These are phyloP conservation scores for Lycia hirtaria DNA, from an alignment of 2,888 invertebrate species.

Conservation along the genomic window DNA sequence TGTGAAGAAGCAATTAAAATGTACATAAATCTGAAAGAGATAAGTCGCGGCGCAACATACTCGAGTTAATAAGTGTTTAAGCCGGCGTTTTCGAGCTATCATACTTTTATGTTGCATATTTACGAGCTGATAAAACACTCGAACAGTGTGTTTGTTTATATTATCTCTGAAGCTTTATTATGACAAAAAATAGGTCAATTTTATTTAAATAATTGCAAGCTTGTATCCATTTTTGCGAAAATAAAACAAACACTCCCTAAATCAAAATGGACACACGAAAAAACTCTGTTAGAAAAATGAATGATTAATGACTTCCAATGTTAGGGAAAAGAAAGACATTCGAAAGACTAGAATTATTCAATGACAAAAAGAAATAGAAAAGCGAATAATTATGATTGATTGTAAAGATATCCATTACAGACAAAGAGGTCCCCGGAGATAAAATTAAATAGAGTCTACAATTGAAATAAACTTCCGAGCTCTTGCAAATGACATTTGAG, in stretches of 20 bases:
- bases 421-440: constrained; percentile 21
- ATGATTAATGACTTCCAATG: constrained; percentile 29
- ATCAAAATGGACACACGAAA: constrained; percentile 47
- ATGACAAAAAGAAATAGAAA: constrained; percentile 32
- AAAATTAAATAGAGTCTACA: constrained; percentile 31
- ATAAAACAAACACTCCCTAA: background rate
- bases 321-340: constrained; percentile 25
- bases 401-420: constrained; percentile 25
- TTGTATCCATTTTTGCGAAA: background rate
- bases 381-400: constrained; percentile 33
- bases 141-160: background rate
- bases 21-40: constrained; percentile 73
- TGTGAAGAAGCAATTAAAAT: constrained; percentile 82
- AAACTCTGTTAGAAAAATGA: constrained; percentile 14
- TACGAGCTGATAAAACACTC: constrained; percentile 16
- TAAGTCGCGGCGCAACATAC: constrained; percentile 61
- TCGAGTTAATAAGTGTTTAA: constrained; percentile 66
- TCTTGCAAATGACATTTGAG: constrained; percentile 39
- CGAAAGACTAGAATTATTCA: constrained; percentile 13
- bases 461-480: constrained; percentile 32
- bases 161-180: too few species aligned
- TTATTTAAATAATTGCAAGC: too few species aligned
- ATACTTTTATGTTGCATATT: constrained; percentile 31
- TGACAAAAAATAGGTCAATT: too few species aligned
- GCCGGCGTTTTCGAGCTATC: constrained; percentile 57